phyloP scores from a whole-genome alignment of 2,888 invertebrate species.

The Punctoribates punctum region DNA sequence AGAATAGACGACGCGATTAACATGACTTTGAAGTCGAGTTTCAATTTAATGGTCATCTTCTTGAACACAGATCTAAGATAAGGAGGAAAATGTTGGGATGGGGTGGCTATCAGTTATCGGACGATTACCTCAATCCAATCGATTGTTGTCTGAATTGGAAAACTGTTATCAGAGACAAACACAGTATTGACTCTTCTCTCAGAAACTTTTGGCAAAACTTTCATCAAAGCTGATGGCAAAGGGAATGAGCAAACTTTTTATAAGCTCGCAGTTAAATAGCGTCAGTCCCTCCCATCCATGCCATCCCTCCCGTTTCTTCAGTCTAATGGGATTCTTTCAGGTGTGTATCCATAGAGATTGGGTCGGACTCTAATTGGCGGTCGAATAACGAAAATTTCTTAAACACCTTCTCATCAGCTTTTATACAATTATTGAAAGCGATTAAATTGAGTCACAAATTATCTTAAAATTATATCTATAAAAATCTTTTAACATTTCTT shows the following conservation, averaged over 20 bases:
- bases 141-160: background rate
- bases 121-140: constrained; percentile 15
- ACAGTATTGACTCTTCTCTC: background rate
- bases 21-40: background rate
- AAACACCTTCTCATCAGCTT: too few species aligned
- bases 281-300: constrained; percentile 15
- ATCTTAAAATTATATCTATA: too few species aligned
- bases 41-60: constrained; percentile 9
- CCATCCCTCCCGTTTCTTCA: too few species aligned
- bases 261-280: background rate
- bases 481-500: too few species aligned
- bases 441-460: too few species aligned
- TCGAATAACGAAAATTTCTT: too few species aligned
- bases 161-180: background rate
- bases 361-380: background rate
- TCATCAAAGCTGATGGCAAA: background rate
- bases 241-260: constrained; percentile 24
- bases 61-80: background rate
- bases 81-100: background rate
- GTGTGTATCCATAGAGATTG: constrained; percentile 12
- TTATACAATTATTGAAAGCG: too few species aligned
- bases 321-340: constrained; percentile 9
- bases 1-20: background rate
- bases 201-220: constrained; percentile 12
- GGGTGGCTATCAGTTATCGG: background rate